These are phyloP conservation scores for Erebia epiphron DNA, from an alignment of 2,888 invertebrate genomes.

Conservation along the genomic window DNA sequence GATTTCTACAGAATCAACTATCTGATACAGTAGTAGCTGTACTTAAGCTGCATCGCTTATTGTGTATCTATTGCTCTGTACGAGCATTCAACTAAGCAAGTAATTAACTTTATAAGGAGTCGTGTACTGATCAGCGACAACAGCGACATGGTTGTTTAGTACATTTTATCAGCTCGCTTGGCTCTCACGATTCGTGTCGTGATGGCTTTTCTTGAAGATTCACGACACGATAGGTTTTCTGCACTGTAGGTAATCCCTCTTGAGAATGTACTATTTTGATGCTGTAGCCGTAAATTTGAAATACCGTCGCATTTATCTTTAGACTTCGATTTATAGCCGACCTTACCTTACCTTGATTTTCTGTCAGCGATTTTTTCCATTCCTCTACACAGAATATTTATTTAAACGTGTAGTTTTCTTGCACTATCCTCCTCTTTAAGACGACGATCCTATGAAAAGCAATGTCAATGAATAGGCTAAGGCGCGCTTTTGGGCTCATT, in stretches of 20 bases:
- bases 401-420: no score
- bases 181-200: slow-evolving; percentile 59
- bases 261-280: neutral
- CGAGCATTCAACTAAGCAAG: slow-evolving; percentile 5
- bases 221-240: slow-evolving; percentile 68
- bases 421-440: no score
- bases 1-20: slow-evolving; percentile 1
- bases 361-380: no score
- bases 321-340: neutral
- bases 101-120: slow-evolving; percentile 38
- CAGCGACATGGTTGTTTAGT: slow-evolving; percentile 41
- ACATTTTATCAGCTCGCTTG: slow-evolving; percentile 44
- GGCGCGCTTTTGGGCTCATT: no score
- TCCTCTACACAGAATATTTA: no score
- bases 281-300: neutral
- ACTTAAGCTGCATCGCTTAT: neutral
- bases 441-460: no score
- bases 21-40: neutral
- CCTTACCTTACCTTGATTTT: neutral
- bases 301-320: slow-evolving; percentile 1
- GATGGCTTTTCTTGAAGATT: slow-evolving; percentile 65
- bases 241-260: slow-evolving; percentile 26
- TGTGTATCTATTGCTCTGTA: neutral
- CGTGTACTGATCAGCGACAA: slow-evolving; percentile 42
- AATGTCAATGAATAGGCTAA: no score